Evolutionary conservation across 2,797 vertebrate species (phyloP).

Genomic region (Chelonia mydas): DNA sequence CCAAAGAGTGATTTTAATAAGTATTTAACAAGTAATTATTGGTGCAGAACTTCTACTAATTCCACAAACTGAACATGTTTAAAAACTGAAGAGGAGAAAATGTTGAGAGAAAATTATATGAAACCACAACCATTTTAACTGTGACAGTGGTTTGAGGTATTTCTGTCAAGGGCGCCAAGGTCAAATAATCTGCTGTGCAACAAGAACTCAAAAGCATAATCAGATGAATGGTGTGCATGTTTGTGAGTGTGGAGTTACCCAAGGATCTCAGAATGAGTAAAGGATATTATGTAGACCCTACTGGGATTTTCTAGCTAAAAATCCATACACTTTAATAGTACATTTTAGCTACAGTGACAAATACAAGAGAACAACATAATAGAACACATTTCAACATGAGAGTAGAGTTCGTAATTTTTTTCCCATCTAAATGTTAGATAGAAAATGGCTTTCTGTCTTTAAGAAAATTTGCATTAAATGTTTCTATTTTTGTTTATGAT

Average conservation of each 20-base stretch:
- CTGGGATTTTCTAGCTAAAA: background rate
- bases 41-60: background rate
- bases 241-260: background rate
- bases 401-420: background rate
- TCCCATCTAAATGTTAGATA: background rate
- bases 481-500: background rate
- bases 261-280: background rate
- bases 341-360: background rate
- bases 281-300: background rate
- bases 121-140: background rate
- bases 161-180: background rate
- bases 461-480: background rate
- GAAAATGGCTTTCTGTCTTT: background rate
- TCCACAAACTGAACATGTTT: background rate
- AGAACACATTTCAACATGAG: background rate
- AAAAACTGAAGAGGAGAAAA: background rate
- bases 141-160: background rate
- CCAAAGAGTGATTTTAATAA: background rate
- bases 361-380: background rate
- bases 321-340: background rate
- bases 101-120: background rate
- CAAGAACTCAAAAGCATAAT: background rate
- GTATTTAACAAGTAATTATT: background rate
- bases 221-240: background rate
- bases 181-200: background rate